Percentiles rank a stretch among this genome's conserved stretches.
phyloP scores from a whole-genome alignment of 2,113 vertebrate species.

The Phaethon lepturus region DNA sequence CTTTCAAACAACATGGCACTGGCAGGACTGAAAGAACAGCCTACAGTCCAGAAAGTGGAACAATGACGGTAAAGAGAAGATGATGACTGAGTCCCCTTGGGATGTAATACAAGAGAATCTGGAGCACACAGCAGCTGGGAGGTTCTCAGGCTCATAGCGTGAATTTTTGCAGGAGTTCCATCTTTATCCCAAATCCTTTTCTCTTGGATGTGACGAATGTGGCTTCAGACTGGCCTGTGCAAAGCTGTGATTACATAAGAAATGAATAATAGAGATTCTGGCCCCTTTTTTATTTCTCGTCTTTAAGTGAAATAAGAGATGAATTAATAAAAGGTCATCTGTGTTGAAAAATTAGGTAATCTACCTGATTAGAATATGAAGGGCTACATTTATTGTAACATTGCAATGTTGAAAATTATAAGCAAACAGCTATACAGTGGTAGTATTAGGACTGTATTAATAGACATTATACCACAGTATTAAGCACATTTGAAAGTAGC shows the following conservation, averaged over 20 bases:
- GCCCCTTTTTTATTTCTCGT: neutral
- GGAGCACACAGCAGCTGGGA: neutral
- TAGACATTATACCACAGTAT: neutral
- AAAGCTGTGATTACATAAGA: neutral
- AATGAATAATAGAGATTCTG: neutral
- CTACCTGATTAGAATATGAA: neutral
- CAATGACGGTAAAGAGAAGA: neutral
- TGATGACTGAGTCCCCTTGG: accelerated
- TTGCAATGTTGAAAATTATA: neutral
- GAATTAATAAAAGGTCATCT: neutral
- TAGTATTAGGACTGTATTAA: neutral
- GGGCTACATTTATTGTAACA: neutral
- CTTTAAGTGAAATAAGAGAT: neutral
- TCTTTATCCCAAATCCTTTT: neutral
- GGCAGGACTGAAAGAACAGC: neutral
- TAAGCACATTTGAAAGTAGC: neutral
- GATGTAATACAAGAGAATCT: neutral
- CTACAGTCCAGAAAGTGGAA: neutral
- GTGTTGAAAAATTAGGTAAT: neutral
- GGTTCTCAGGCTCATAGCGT: neutral
- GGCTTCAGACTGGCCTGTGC: neutral
- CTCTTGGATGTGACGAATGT: neutral
- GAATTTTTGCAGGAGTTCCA: neutral
- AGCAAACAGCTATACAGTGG: neutral
- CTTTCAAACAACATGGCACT: neutral